A percentile compares a stretch with the other conserved stretches of the same genome.
Evolutionary conservation across 2,888 invertebrate genomes (phyloP).

Genomic region (Papilio elwesi): DNA sequence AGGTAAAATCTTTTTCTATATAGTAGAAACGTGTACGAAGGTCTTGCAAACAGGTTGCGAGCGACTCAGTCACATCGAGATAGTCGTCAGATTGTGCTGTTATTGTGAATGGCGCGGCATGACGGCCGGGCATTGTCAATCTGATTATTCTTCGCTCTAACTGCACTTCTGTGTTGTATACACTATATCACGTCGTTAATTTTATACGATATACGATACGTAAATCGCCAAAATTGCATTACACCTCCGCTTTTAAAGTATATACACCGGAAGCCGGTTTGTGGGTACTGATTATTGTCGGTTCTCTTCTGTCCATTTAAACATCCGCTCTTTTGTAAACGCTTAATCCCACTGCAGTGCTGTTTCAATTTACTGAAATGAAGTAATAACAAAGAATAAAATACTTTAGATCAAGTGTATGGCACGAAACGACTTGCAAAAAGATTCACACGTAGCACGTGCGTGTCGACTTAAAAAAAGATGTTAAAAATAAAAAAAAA

Average conservation of each 20-base stretch:
- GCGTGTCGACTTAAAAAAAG: conserved; percentile 40
- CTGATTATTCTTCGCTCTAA: conserved; percentile 33
- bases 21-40: conserved; percentile 56
- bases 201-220: no score
- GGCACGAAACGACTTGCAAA: conserved; percentile 24
- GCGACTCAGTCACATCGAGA: conserved; percentile 58
- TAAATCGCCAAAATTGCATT: conserved; percentile 16
- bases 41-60: conserved; percentile 63
- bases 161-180: conserved; percentile 11
- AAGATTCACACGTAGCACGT: conserved; percentile 38
- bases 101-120: conserved; percentile 45
- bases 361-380: conserved; percentile 46
- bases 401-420: conserved; percentile 40
- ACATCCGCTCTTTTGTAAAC: conserved; percentile 73
- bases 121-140: conserved; percentile 44
- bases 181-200: not conserved
- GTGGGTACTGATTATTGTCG: conserved; percentile 61
- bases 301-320: conserved; percentile 57
- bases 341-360: conserved; percentile 55
- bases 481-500: conserved; percentile 40
- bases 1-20: conserved; percentile 51
- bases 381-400: conserved; percentile 42
- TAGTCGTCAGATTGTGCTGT: conserved; percentile 54
- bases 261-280: conserved; percentile 65
- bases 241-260: conserved; percentile 2